A percentile compares a stretch with the other conserved stretches of the same genome.
Conservation (phyloP, 2,888 invertebrate genomes). For the Clistopyga incitator region DNA sequence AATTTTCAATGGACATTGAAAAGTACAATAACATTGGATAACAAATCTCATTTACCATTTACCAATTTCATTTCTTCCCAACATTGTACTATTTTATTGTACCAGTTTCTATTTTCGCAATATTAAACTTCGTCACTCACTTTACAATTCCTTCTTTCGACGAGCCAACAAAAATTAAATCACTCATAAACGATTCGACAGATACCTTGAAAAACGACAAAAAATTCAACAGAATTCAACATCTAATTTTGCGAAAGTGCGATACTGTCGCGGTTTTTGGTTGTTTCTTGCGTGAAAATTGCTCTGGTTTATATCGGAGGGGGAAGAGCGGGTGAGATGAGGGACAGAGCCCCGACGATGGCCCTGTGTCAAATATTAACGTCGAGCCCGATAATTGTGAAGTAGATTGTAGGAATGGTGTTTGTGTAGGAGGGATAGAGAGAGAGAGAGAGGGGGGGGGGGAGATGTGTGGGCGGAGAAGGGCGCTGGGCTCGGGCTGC, state of each 20-base stretch:
- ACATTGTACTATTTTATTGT: too few species aligned
- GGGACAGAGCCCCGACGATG: constrained; percentile 66
- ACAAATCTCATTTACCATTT: too few species aligned
- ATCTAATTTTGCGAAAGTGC: neutral
- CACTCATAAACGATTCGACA: too few species aligned
- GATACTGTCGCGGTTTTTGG: constrained; percentile 20
- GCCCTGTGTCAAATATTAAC: constrained; percentile 83
- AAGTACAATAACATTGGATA: too few species aligned
- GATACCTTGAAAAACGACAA: neutral
- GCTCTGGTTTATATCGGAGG: constrained; percentile 25
- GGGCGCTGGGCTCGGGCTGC: constrained; percentile 61
- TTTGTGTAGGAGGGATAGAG: constrained; percentile 35
- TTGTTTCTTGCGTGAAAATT: constrained; percentile 36
- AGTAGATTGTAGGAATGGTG: constrained; percentile 82
- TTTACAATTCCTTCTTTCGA: too few species aligned
- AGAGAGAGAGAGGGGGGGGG: constrained; percentile 30
- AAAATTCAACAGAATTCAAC: too few species aligned
- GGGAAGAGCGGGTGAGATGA: constrained; percentile 3
- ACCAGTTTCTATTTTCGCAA: too few species aligned
- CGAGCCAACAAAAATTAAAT: too few species aligned
- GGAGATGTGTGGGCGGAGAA: constrained; percentile 34
- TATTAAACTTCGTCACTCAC: too few species aligned
- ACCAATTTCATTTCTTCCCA: too few species aligned
- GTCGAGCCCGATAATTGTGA: constrained; percentile 83
- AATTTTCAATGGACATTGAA: too few species aligned